Evolutionary conservation across 2,888 invertebrate species (phyloP).

Genomic region (Aleiodes alternator): DNA sequence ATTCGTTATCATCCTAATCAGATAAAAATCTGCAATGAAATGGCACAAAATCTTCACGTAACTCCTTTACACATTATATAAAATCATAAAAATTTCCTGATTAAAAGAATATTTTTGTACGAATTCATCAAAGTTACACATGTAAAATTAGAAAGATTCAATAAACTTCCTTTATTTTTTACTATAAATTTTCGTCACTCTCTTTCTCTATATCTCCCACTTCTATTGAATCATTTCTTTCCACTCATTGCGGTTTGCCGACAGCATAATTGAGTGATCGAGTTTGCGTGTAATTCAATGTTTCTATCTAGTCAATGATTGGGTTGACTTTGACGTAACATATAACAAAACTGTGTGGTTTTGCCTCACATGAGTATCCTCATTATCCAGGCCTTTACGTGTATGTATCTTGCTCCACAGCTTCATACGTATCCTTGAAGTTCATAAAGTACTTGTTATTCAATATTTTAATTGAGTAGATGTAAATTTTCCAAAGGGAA

Average conservation of each 20-base stretch:
- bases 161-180: not conserved
- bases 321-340: not conserved
- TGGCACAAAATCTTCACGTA: constrained; percentile 80
- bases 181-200: not conserved
- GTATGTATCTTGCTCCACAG: not conserved
- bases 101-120: constrained; percentile 42
- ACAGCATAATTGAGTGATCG: constrained; percentile 21
- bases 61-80: too few relatives aligned
- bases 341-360: constrained; percentile 6
- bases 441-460: too few relatives aligned
- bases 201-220: not conserved
- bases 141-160: not conserved
- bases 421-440: not conserved
- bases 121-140: not conserved
- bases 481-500: too few relatives aligned
- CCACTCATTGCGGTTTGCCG: not conserved
- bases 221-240: not conserved
- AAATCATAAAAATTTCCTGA: too few relatives aligned
- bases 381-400: not conserved
- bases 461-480: too few relatives aligned
- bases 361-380: constrained; percentile 14
- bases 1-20: constrained; percentile 88
- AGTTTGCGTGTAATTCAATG: constrained; percentile 41
- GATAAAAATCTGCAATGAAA: constrained; percentile 80
- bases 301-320: constrained; percentile 26